Percentiles rank a stretch among this genome's conserved stretches.
Evolutionary conservation across 2,113 vertebrate species (phyloP).

Genomic region (Gymnarchus niloticus): DNA sequence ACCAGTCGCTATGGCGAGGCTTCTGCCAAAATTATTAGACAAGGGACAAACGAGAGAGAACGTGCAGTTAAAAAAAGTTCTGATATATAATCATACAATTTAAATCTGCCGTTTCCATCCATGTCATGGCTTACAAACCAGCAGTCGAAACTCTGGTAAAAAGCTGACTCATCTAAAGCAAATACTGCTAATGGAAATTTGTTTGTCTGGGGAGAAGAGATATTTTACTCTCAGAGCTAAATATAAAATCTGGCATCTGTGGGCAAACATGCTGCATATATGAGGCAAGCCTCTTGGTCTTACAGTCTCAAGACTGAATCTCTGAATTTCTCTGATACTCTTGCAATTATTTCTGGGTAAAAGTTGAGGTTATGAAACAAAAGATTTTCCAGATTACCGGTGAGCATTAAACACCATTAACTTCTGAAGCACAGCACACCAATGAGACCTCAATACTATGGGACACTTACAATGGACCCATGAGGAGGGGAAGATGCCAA

Average conservation of each 20-base stretch:
- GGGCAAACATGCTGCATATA: background rate
- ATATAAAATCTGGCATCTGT: background rate
- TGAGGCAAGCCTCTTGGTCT: background rate
- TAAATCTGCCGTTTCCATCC: background rate
- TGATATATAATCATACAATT: conserved; percentile 20
- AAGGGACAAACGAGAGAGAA: background rate
- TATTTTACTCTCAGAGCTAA: background rate
- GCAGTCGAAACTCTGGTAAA: background rate
- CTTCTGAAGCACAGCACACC: background rate
- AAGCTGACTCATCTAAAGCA: background rate
- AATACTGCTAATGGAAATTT: background rate
- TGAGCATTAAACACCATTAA: background rate
- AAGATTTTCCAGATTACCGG: background rate
- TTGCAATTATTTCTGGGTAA: background rate
- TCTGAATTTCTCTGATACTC: background rate
- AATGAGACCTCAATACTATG: background rate
- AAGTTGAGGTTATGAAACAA: background rate
- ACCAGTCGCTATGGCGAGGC: background rate
- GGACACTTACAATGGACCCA: background rate
- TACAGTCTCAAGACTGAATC: background rate
- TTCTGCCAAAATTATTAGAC: background rate
- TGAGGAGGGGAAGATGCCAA: conserved; percentile 2
- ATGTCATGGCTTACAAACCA: background rate
- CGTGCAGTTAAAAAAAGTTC: background rate
- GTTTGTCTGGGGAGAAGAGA: no score